These are phyloP conservation scores for Scrobipalpa atriplicella DNA, from an alignment of 2,888 invertebrate species.

Conservation along the genomic window DNA sequence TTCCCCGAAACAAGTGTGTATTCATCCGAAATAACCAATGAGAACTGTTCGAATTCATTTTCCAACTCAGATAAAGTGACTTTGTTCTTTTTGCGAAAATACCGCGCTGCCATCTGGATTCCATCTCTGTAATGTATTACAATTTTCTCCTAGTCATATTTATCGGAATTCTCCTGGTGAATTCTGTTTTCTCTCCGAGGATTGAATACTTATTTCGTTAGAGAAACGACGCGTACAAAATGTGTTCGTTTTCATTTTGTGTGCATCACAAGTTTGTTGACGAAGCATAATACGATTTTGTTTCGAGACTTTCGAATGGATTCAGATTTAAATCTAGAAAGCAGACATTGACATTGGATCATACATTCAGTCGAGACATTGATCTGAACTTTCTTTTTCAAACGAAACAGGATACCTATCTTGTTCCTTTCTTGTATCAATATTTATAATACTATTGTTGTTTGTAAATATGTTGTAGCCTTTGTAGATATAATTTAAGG, in stretches of 20 bases:
- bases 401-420: not conserved
- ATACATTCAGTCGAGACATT: constrained; percentile 3
- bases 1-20: constrained; percentile 44
- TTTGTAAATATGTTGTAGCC: too few species aligned
- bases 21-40: constrained; percentile 45
- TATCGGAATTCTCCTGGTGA: constrained; percentile 53
- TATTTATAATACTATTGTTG: too few species aligned
- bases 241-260: constrained; percentile 57
- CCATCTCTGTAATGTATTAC: constrained; percentile 55
- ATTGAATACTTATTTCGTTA: constrained; percentile 61
- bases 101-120: constrained; percentile 59
- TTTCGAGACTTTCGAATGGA: constrained; percentile 19
- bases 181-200: constrained; percentile 59
- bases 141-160: constrained; percentile 59
- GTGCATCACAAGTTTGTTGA: constrained; percentile 62
- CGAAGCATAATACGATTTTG: constrained; percentile 43
- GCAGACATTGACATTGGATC: constrained; percentile 10
- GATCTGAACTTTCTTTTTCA: too few species aligned
- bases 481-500: too few species aligned
- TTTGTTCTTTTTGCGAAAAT: constrained; percentile 51
- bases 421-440: too few species aligned
- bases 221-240: constrained; percentile 58
- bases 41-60: constrained; percentile 46
- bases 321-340: constrained; percentile 21
- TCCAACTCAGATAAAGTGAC: constrained; percentile 49